Evolutionary conservation across 2,888 invertebrate species (phyloP).

Genomic region (Elegia similella): DNA sequence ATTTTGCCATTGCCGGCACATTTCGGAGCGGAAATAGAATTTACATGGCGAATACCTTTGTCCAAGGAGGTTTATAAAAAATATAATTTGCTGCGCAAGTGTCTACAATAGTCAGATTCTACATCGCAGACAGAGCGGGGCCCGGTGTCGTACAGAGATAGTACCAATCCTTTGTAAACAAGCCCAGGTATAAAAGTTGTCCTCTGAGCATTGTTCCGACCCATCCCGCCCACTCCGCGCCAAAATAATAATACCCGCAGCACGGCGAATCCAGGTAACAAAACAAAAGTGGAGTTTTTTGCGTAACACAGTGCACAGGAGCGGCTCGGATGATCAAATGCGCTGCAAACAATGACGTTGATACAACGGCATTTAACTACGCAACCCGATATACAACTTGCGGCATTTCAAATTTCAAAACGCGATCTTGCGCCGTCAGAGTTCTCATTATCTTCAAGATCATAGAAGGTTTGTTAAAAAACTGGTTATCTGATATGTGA

Average conservation of each 20-base stretch:
- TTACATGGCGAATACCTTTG: slow-evolving; percentile 48
- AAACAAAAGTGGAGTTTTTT: slow-evolving; percentile 62
- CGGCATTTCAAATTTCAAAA: slow-evolving; percentile 26
- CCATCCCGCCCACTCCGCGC: slow-evolving; percentile 66
- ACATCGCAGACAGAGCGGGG: slow-evolving; percentile 61
- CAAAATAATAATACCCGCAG: slow-evolving; percentile 59
- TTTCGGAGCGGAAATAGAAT: slow-evolving; percentile 60
- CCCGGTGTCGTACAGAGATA: slow-evolving; percentile 39
- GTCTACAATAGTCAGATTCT: slow-evolving; percentile 50
- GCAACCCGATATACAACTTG: slow-evolving; percentile 44
- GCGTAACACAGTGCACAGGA: slow-evolving; percentile 66
- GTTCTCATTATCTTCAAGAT: slow-evolving; percentile 24
- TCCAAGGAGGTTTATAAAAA: slow-evolving; percentile 41
- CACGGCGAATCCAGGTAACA: slow-evolving; percentile 64
- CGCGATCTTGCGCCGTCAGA: slow-evolving; percentile 25
- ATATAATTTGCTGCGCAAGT: slow-evolving; percentile 53
- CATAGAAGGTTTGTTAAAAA: slow-evolving; percentile 34
- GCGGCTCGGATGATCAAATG: slow-evolving; percentile 57
- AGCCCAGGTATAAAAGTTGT: slow-evolving; percentile 70
- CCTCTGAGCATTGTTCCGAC: slow-evolving; percentile 53
- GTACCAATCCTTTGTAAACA: slow-evolving; percentile 65
- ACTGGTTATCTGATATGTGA: slow-evolving; percentile 32
- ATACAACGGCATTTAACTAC: slow-evolving; percentile 49
- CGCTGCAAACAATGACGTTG: slow-evolving; percentile 58
- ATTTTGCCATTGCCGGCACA: slow-evolving; percentile 55